Percentiles rank a stretch among this genome's conserved stretches.
Evolutionary conservation across 1,140 invertebrate species (phyloP).

Genomic region (Diprion similis): DNA sequence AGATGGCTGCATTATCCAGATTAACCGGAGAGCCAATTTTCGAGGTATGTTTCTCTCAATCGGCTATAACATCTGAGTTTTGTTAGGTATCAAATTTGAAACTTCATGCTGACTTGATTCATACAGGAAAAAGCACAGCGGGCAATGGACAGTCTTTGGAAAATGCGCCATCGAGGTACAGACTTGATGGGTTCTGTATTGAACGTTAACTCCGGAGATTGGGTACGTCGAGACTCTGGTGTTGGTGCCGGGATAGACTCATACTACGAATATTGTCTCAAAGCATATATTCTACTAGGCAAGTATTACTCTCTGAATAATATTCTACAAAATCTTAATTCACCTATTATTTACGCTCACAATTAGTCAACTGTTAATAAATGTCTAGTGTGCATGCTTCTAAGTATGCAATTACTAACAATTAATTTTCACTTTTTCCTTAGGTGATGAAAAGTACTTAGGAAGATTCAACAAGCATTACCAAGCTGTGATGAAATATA

Average conservation of each 20-base stretch:
- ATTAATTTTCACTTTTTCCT: constrained; percentile 35
- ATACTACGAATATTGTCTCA: constrained; percentile 98
- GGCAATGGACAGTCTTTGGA: constrained; percentile 98
- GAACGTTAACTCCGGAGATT: constrained; percentile 97
- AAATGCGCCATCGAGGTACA: constrained; percentile 87
- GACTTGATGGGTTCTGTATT: constrained; percentile 94
- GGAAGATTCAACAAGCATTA: constrained; percentile 96
- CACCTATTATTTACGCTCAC: not conserved
- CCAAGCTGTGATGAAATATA: constrained; percentile 97
- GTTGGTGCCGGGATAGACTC: constrained; percentile 99
- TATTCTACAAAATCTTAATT: not conserved
- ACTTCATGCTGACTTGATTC: too few relatives aligned
- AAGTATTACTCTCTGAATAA: constrained; percentile 18
- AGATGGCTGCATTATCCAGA: constrained; percentile 94
- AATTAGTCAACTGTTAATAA: constrained; percentile 18
- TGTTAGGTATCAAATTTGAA: not conserved
- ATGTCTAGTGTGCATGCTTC: not conserved
- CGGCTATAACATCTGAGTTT: constrained; percentile 4
- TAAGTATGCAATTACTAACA: not conserved
- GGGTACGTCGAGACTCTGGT: constrained; percentile 94
- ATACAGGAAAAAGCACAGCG: constrained; percentile 85
- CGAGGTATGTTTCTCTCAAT: constrained; percentile 67
- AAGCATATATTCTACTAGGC: constrained; percentile 84
- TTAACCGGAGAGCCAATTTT: constrained; percentile 92
- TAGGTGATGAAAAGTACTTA: constrained; percentile 87